Conservation (phyloP, 2,797 vertebrate species). For the Tragopan temminckii region DNA sequence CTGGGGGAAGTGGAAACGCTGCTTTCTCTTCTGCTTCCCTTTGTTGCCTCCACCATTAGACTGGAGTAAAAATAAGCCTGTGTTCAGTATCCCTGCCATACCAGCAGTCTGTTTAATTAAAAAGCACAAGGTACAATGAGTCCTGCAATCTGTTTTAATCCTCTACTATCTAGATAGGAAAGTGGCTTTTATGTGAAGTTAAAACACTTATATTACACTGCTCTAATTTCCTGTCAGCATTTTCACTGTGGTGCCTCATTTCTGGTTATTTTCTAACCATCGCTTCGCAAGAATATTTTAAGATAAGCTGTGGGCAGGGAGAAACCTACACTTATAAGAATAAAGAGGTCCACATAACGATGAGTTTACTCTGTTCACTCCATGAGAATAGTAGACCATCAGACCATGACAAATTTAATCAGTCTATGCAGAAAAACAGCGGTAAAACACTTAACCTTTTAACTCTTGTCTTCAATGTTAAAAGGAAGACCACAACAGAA, state of each 20-base stretch:
- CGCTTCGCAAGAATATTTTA: background rate
- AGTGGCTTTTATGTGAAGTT: conserved; percentile 19
- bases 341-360: background rate
- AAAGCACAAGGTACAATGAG: conserved; percentile 61
- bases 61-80: background rate
- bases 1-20: background rate
- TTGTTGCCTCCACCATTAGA: conserved; percentile 2
- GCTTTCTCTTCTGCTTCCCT: conserved; percentile 6
- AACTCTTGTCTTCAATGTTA: background rate
- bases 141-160: conserved; percentile 55
- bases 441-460: background rate
- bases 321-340: background rate
- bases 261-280: background rate
- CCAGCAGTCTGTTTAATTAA: conserved; percentile 59
- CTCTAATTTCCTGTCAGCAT: conserved; percentile 9
- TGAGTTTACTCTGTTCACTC: background rate
- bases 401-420: background rate
- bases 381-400: background rate
- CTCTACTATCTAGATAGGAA: background rate
- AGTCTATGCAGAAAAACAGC: background rate
- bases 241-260: background rate
- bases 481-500: background rate
- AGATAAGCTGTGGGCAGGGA: background rate
- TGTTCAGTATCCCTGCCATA: background rate
- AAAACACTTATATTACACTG: background rate